phyloP scores from a whole-genome alignment of 2,113 vertebrate species.

The Sceloporus tristichus region DNA sequence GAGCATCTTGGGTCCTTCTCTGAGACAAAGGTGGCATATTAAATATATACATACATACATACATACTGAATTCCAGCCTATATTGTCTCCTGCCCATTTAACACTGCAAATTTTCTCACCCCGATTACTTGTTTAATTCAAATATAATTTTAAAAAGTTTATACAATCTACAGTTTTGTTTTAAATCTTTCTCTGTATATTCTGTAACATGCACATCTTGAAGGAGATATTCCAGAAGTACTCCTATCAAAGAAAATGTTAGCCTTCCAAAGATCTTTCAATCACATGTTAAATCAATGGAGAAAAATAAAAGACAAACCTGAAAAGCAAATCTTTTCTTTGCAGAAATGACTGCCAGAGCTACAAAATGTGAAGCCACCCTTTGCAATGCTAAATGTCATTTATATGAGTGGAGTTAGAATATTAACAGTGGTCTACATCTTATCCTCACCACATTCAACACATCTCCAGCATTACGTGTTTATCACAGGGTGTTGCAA shows the following conservation, averaged over 20 bases:
- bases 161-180: background rate
- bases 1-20: too few relatives aligned
- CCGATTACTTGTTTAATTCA: background rate
- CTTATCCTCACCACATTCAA: constrained; percentile 31
- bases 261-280: background rate
- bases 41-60: too few relatives aligned
- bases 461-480: constrained; percentile 18
- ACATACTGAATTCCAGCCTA: too few relatives aligned
- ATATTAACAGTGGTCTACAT: constrained; percentile 7
- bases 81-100: too few relatives aligned
- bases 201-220: background rate
- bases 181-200: background rate
- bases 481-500: constrained; percentile 39
- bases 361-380: background rate
- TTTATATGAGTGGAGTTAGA: constrained; percentile 35
- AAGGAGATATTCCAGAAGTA: background rate
- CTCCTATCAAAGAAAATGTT: background rate
- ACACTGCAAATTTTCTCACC: background rate
- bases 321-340: background rate
- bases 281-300: background rate
- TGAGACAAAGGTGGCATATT: too few relatives aligned
- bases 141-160: too few relatives aligned
- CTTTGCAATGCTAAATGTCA: background rate
- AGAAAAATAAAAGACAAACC: background rate
- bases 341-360: background rate